Evolutionary conservation across 2,888 invertebrate species (phyloP).

Genomic region (Resseliella maxima): DNA sequence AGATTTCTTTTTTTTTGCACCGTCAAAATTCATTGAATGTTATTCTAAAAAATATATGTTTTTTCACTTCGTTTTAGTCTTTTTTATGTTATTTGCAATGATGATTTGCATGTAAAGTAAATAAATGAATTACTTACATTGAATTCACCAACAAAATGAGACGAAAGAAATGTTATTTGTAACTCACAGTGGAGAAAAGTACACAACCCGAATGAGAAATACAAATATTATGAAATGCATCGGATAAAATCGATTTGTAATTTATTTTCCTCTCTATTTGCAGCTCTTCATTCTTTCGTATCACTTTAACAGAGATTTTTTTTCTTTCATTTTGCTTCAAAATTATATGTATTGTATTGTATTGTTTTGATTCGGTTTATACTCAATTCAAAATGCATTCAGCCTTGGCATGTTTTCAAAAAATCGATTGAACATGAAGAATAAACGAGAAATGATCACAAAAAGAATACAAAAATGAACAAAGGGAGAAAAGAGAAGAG

Average conservation of each 20-base stretch:
- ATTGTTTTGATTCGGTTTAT: background rate
- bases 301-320: background rate
- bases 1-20: background rate
- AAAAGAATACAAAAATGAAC: background rate
- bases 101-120: background rate
- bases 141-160: background rate
- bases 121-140: too few relatives aligned
- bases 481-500: background rate
- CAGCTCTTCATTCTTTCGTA: background rate
- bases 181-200: too few relatives aligned
- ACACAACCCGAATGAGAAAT: background rate
- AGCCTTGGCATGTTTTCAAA: background rate
- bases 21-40: too few relatives aligned
- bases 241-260: background rate
- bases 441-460: background rate
- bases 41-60: too few relatives aligned
- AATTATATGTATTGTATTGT: background rate
- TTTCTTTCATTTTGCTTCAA: background rate
- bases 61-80: background rate
- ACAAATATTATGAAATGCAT: background rate
- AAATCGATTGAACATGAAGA: background rate
- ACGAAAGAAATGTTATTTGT: too few relatives aligned
- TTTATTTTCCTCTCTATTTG: background rate
- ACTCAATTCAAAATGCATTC: background rate
- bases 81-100: background rate